Evolutionary conservation across 2,888 invertebrate genomes (phyloP), one percentile per base, ranked within the genome.

Genomic region (Caenorhabditis sulstoni): DNA sequence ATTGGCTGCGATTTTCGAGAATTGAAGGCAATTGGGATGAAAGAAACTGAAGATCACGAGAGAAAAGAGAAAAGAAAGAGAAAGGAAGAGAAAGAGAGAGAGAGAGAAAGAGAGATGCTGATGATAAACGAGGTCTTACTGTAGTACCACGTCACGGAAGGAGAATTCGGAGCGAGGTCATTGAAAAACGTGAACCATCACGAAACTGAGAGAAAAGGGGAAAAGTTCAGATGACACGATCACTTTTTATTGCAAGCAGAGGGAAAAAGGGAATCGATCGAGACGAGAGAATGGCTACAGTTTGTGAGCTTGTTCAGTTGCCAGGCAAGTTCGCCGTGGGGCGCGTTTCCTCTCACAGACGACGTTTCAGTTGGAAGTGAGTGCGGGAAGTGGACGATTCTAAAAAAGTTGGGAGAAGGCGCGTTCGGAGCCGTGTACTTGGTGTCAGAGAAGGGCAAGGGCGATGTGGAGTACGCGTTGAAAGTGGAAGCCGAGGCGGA

Each of bases 401-500:
- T 81, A 53, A 83, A 82, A 53, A 85, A 85, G 23, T 66, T 85
- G 20, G 85, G 85, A 45, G 85, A 85, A 65, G 85, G 85, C 0
- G 85, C 80, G n/a, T 85, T 85, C 52, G 85, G 85, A n/a, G 85
- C 85, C 16, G 85, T 85, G 3, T 85, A 85, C 47, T 39, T 81
- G 68, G 78, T 81, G 4, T 83, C 79, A 66, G 80, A 76, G 35
- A 74, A 79, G 59, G 75, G 59, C 11, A 68, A 78, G n/a, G 59
- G 80, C 49, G 78, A 75, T 5, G 75, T 77, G 23, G 59, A 81
- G 20, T 83, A 85, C 39, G 85, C 85, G 41, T 59, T 85, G 20
- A 85, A 85, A 64, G 82, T 85, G 16, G 86, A 86, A 74, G 83
- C 87, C 8, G 84, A 81, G 52, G 78, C 74, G 20, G 88, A 88